These are phyloP conservation scores for Gortyna flavago DNA, from an alignment of 2,888 invertebrate species.

Conservation along the genomic window DNA sequence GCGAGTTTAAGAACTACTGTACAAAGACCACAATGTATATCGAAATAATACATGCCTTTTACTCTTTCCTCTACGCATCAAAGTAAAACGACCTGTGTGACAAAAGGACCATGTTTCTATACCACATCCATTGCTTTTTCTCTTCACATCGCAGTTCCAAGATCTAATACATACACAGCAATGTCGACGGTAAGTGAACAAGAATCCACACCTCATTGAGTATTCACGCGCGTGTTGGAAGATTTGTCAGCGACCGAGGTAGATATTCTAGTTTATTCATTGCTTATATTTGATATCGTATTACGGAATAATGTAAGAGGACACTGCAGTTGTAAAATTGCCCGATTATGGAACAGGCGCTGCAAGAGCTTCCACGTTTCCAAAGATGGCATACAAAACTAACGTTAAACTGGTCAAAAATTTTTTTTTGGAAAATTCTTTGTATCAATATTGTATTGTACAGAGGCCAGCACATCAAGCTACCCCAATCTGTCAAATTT, in stretches of 20 bases:
- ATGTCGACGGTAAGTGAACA: conserved; percentile 40
- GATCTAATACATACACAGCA: conserved; percentile 23
- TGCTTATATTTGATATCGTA: too few relatives aligned
- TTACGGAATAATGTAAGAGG: conserved; percentile 11
- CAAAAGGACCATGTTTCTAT: neutral
- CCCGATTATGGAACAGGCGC: neutral
- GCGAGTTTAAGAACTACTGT: conserved; percentile 19
- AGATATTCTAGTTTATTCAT: conserved; percentile 41
- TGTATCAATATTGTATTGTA: too few relatives aligned
- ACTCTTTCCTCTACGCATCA: conserved; percentile 1
- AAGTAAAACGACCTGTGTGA: conserved; percentile 23
- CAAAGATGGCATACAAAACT: neutral
- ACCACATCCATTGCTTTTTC: conserved; percentile 13
- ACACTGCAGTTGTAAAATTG: neutral
- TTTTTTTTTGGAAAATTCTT: too few relatives aligned
- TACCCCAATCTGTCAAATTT: too few relatives aligned
- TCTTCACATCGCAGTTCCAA: neutral
- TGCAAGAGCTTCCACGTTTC: neutral
- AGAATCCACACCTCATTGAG: conserved; percentile 42
- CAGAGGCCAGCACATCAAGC: too few relatives aligned
- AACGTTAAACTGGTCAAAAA: neutral
- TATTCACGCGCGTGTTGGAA: conserved; percentile 43
- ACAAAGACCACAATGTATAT: neutral
- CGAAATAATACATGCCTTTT: conserved; percentile 10
- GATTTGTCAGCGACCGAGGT: conserved; percentile 45